Conservation (phyloP, 2,113 vertebrate species). For the Coracopsis vasa region DNA sequence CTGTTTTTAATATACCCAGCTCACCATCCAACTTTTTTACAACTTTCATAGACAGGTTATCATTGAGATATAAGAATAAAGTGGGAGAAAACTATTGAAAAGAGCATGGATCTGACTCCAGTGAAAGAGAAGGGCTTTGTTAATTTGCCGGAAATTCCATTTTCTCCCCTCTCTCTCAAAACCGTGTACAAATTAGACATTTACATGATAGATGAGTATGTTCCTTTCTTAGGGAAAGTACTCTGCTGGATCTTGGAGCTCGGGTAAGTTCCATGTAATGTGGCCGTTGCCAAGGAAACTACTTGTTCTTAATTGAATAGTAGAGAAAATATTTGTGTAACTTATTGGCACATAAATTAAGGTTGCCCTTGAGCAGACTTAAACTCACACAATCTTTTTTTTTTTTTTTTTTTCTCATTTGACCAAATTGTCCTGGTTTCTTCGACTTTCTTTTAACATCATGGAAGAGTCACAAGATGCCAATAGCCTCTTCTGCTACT, state of each 20-base stretch:
- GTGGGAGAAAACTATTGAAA: neutral
- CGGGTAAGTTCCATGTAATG: slow-evolving; percentile 57
- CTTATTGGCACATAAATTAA: slow-evolving; percentile 76
- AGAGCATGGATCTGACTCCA: neutral
- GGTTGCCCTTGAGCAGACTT: slow-evolving; percentile 60
- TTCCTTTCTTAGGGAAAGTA: slow-evolving; percentile 63
- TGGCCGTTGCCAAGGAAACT: slow-evolving; percentile 63
- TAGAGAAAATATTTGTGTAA: slow-evolving; percentile 75
- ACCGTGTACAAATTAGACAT: slow-evolving; percentile 65
- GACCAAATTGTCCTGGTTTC: slow-evolving; percentile 66
- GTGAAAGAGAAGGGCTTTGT: neutral
- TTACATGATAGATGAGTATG: slow-evolving; percentile 65
- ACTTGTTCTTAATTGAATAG: slow-evolving; percentile 72
- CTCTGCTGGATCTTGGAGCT: slow-evolving; percentile 44
- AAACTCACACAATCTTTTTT: slow-evolving; percentile 59
- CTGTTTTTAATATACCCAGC: neutral
- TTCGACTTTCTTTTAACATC: slow-evolving; percentile 65
- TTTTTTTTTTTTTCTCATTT: slow-evolving; percentile 51
- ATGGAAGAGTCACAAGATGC: neutral
- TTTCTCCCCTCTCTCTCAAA: slow-evolving; percentile 54
- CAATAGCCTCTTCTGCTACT: neutral
- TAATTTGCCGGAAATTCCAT: slow-evolving; percentile 52
- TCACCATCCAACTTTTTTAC: neutral
- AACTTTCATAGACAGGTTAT: neutral
- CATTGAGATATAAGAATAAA: neutral